These are phyloP conservation scores for Cladopsammia gracilis DNA, from an alignment of 64 coral and sea anemone species.

Conservation along the genomic window DNA sequence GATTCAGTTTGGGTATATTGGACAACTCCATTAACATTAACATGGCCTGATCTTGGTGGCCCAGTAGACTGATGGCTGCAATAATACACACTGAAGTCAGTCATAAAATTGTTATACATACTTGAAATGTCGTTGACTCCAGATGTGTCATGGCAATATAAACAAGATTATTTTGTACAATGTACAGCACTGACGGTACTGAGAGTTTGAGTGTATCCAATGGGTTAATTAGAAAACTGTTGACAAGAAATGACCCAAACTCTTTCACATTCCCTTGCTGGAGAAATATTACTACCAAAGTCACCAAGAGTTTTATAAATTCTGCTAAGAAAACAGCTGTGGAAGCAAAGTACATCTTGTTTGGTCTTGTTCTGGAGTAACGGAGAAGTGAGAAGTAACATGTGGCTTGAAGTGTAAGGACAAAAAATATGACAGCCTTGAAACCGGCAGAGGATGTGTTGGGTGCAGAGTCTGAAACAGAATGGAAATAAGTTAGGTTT, in stretches of 20 bases:
- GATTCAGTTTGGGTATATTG: too few relatives aligned
- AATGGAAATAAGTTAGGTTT: not conserved
- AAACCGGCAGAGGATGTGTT: constrained; percentile 20
- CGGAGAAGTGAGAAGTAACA: constrained; percentile 75
- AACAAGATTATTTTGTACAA: constrained; percentile 77
- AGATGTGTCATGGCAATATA: constrained; percentile 85
- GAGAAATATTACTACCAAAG: constrained; percentile 39
- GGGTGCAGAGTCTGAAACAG: not conserved
- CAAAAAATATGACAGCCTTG: constrained; percentile 40
- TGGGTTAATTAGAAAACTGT: constrained; percentile 49
- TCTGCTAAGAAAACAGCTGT: constrained; percentile 72
- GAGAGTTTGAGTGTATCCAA: constrained; percentile 46
- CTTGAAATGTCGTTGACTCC: constrained; percentile 82
- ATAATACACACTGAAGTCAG: too few relatives aligned
- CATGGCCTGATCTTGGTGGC: too few relatives aligned
- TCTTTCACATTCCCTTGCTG: constrained; percentile 48
- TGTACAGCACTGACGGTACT: constrained; percentile 68
- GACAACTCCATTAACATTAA: too few relatives aligned
- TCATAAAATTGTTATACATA: not conserved
- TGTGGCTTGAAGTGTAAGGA: constrained; percentile 67
- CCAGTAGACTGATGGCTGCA: too few relatives aligned
- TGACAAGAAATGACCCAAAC: constrained; percentile 49
- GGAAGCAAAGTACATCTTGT: constrained; percentile 76
- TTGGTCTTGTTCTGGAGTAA: constrained; percentile 59
- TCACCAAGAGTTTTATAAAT: constrained; percentile 52